phyloP scores from a whole-genome alignment of 2,113 vertebrate species.

The Heterotis niloticus region DNA sequence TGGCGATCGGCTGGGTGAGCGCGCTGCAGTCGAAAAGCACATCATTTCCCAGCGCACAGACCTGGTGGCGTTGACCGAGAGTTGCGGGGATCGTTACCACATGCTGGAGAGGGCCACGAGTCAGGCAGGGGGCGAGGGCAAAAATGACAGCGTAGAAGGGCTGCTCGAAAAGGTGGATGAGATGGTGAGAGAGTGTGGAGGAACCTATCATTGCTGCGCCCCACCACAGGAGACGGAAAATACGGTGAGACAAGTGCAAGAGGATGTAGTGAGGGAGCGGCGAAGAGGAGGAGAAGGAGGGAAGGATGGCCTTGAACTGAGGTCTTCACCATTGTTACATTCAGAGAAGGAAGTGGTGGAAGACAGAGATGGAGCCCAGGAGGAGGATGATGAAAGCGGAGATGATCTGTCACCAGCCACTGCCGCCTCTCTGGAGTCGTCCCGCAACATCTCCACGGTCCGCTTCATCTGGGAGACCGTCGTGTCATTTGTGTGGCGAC shows the following conservation, averaged over 20 bases:
- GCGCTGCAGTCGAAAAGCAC: constrained; percentile 52
- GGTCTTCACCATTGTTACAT: neutral
- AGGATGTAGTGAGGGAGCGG: constrained; percentile 32
- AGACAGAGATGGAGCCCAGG: neutral
- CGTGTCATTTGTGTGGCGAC: constrained; percentile 45
- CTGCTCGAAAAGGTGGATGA: constrained; percentile 63
- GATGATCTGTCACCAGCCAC: constrained; percentile 35
- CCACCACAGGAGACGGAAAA: constrained; percentile 50
- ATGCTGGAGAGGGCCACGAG: constrained; percentile 40
- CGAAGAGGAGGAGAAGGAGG: constrained; percentile 25
- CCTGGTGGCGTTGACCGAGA: constrained; percentile 51
- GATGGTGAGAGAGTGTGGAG: constrained; percentile 41
- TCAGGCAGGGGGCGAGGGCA: constrained; percentile 14
- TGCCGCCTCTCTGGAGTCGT: neutral
- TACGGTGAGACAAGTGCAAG: constrained; percentile 40
- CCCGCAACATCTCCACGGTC: constrained; percentile 33
- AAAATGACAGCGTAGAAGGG: constrained; percentile 42
- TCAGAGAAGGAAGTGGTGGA: constrained; percentile 5
- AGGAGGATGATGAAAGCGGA: constrained; percentile 50
- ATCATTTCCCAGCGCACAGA: constrained; percentile 54
- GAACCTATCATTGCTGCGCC: constrained; percentile 46
- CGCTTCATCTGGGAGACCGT: constrained; percentile 56
- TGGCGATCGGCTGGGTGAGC: constrained; percentile 54
- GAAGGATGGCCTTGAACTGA: neutral
- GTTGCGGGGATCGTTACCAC: constrained; percentile 55